Base-by-base conservation (phyloP, 2,888 invertebrate species). In the Bimastos eiseni region DNA sequence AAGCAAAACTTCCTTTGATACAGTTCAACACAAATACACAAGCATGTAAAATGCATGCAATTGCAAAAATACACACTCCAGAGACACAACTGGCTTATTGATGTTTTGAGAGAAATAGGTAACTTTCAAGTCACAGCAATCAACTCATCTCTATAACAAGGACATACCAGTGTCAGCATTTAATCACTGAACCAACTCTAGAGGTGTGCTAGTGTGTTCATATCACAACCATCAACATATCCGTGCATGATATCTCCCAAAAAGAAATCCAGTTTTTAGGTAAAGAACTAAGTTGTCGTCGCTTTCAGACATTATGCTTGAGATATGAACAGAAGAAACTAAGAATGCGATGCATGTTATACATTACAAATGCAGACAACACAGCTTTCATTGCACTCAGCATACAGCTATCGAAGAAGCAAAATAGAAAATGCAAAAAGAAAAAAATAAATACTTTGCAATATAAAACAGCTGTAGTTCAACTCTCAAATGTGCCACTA, bases 361-460 rank as follows among this genome's bases (percentile, higher is more conserved):
- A 70, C 70, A 70, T n/a, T 49, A 49, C 49, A 49, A 41, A 49
- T 49, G 24, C 49, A 49, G 24, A 24, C 6, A 44, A 21, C 24
- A 17, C 49, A 24, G 49, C 49, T 24, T 70, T n/a, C 70, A 70
- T n/a, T 70, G 70, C 70, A 70, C 70, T 70, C 70, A n/a, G n/a
- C n/a, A 30, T 70, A 70, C 8, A 70, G n/a, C 13, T 0, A n/a
- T n/a, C 13, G n/a, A 70, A 70, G 70, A 70, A 30, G 5, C 70
- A 70, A 70, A 70, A 70, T 70, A 70, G 30, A n/a, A 70, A n/a
- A 70, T 70, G 70, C 70, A 70, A 70, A 70, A 70, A n/a, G n/a
- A n/a, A 70, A 70, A 55, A 70, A 70, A 70, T 70, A 70, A 70
- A 70, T 70, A 70, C 70, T 55, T 55, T 70, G 70, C 70, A 70